phyloP scores from a whole-genome alignment of 2,888 invertebrate genomes.

The Synergus umbraculus region DNA sequence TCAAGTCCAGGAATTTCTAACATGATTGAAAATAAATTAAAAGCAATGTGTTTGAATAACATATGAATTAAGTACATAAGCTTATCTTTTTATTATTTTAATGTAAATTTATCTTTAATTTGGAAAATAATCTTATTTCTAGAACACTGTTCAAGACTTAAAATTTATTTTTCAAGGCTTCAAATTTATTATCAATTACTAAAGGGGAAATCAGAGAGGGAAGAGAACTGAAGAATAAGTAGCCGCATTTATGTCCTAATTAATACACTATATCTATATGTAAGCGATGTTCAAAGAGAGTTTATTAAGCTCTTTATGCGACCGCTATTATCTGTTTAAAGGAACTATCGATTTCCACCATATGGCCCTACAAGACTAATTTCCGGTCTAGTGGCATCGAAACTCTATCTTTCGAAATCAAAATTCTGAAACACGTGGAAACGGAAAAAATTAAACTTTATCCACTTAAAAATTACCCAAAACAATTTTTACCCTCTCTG shows the following conservation, averaged over 20 bases:
- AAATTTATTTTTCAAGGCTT: no score
- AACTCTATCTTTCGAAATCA: neutral
- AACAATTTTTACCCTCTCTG: no score
- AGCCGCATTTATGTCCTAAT: neutral
- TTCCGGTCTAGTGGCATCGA: neutral
- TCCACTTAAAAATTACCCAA: no score
- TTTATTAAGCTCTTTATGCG: neutral
- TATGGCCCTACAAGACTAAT: neutral
- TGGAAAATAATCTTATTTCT: neutral
- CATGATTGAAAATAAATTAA: neutral
- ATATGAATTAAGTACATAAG: neutral
- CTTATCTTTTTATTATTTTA: neutral
- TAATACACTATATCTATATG: neutral
- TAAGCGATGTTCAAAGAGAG: neutral
- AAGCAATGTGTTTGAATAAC: neutral
- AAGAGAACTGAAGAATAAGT: neutral
- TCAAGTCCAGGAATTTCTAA: neutral
- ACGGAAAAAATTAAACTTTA: neutral
- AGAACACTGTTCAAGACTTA: neutral
- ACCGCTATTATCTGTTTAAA: neutral
- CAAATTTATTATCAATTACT: neutral
- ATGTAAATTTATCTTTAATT: neutral
- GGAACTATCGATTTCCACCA: neutral
- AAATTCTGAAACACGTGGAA: neutral
- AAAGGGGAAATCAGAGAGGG: neutral